Evolutionary conservation across 2,888 invertebrate species (phyloP).

Genomic region (Germaria angustata): DNA sequence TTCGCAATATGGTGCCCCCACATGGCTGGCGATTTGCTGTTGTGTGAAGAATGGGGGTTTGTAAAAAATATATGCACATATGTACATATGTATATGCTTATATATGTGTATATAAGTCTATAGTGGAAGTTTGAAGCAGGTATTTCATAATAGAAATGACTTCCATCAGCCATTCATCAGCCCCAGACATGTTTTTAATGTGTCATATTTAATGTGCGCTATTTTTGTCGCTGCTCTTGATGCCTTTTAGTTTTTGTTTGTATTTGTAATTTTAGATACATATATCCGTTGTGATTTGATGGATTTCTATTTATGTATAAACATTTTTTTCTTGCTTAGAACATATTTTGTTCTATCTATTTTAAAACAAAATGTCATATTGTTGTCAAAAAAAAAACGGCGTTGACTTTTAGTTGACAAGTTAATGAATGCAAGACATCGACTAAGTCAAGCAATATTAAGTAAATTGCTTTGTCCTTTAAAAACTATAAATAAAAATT

Average conservation of each 20-base stretch:
- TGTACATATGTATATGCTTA: no score
- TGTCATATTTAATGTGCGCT: constrained; percentile 32
- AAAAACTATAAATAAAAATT: background rate
- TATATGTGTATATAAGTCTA: no score
- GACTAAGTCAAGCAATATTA: constrained; percentile 8
- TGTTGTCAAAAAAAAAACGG: constrained; percentile 65
- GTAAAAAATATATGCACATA: no score
- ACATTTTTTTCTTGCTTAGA: constrained; percentile 1
- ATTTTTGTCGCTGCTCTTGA: background rate
- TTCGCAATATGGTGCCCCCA: constrained; percentile 45
- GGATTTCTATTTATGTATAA: background rate
- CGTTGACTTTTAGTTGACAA: constrained; percentile 66
- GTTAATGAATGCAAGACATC: constrained; percentile 63
- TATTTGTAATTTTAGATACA: background rate
- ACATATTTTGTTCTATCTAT: constrained; percentile 4
- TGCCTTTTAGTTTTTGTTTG: background rate
- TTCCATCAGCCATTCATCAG: constrained; percentile 27
- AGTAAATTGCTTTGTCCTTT: constrained; percentile 52
- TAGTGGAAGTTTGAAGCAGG: no score
- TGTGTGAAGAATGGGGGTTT: background rate
- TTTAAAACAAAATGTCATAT: constrained; percentile 66
- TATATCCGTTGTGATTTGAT: background rate
- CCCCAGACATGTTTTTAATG: constrained; percentile 32
- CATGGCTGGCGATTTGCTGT: background rate
- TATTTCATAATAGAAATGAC: background rate